phyloP scores from a whole-genome alignment of 2,888 invertebrate species.

The Tryphoninae sp. region DNA sequence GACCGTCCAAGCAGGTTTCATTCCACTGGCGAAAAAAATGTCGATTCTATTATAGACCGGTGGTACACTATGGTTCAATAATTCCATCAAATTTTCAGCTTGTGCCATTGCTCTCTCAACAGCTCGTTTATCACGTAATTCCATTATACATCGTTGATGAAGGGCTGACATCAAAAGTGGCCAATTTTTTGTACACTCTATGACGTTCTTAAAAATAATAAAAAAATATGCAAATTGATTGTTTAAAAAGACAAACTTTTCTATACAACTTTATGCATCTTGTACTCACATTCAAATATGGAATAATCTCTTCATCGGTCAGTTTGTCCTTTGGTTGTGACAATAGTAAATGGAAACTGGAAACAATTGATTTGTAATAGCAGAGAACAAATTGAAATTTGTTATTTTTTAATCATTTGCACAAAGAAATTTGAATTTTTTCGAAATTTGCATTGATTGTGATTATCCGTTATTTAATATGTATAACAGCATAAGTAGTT shows the following conservation, averaged over 20 bases:
- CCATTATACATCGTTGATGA: conserved; percentile 89
- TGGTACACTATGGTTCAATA: conserved; percentile 81
- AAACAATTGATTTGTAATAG: background rate
- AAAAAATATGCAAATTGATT: conserved; percentile 5
- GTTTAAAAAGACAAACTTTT: conserved; percentile 30
- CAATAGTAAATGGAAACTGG: conserved; percentile 87
- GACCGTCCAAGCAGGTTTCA: conserved; percentile 90
- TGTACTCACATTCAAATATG: conserved; percentile 85
- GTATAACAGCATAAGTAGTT: no score
- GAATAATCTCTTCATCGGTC: conserved; percentile 90
- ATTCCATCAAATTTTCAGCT: conserved; percentile 89
- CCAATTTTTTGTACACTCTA: conserved; percentile 83
- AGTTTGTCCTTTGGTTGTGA: conserved; percentile 91
- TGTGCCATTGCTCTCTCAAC: conserved; percentile 95
- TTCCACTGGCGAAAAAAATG: conserved; percentile 87
- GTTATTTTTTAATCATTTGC: background rate
- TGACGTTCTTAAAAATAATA: conserved; percentile 77
- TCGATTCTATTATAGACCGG: conserved; percentile 81
- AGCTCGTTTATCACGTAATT: conserved; percentile 89
- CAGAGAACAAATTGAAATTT: background rate
- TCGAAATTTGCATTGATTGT: background rate
- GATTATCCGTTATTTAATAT: conserved; percentile 3
- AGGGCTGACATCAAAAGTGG: conserved; percentile 89
- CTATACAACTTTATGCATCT: background rate
- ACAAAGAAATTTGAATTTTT: conserved; percentile 5